Conservation (phyloP, 2,888 invertebrate genomes). For the Sphaerolaimus hirsutus region DNA sequence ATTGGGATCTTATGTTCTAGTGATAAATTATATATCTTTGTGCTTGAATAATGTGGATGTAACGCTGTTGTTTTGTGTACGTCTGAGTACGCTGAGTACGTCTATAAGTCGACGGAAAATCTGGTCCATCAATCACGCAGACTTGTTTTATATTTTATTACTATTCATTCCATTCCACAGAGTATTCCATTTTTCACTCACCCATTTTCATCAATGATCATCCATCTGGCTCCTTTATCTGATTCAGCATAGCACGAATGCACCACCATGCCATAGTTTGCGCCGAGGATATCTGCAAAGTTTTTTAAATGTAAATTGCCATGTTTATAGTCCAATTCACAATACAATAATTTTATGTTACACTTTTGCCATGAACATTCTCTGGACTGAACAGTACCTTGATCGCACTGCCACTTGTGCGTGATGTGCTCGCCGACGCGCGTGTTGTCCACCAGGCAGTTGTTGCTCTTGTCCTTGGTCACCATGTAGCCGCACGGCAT, state of each 20-base stretch:
- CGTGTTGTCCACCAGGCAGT: constrained; percentile 4
- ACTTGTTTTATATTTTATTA: too few species aligned
- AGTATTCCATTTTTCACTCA: not conserved
- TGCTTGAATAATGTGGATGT: not conserved
- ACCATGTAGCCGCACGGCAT: constrained; percentile 7
- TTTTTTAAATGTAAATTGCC: too few species aligned
- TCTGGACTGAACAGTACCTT: not conserved
- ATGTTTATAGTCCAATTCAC: too few species aligned
- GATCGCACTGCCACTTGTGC: constrained; percentile 6
- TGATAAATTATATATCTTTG: not conserved
- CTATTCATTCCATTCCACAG: too few species aligned
- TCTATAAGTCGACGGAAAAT: too few species aligned
- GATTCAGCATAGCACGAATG: constrained; percentile 4
- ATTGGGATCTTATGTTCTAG: too few species aligned
- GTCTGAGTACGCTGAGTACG: not conserved
- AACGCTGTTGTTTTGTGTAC: not conserved
- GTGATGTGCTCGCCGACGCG: constrained; percentile 2
- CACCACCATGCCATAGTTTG: constrained; percentile 7
- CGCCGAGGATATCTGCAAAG: constrained; percentile 5
- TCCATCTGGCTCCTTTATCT: not conserved
- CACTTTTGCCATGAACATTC: too few species aligned
- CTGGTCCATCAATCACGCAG: too few species aligned
- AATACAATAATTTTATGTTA: too few species aligned
- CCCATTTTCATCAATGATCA: constrained; percentile 6
- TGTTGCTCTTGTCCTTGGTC: not conserved